Evolutionary conservation across 2,888 invertebrate genomes (phyloP).

Genomic region (Sesamia inferens): DNA sequence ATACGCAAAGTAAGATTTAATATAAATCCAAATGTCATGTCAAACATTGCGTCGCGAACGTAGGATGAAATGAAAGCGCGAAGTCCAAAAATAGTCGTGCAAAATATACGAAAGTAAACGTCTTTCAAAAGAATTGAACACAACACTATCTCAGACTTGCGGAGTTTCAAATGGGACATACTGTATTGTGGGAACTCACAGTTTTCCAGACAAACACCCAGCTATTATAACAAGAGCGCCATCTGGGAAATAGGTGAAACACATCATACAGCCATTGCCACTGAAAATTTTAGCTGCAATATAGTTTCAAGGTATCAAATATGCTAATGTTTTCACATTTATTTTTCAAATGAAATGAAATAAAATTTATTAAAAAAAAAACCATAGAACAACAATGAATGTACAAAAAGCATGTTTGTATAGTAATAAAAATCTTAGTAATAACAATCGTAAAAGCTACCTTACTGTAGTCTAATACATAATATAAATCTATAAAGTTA

Average conservation of each 20-base stretch:
- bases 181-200: conserved; percentile 55
- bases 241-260: conserved; percentile 43
- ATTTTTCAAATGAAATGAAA: too few relatives aligned
- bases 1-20: conserved; percentile 30
- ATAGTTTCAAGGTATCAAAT: conserved; percentile 13
- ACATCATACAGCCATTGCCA: conserved; percentile 8
- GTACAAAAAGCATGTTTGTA: too few relatives aligned
- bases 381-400: too few relatives aligned
- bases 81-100: conserved; percentile 50
- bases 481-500: too few relatives aligned
- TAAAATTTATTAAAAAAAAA: too few relatives aligned
- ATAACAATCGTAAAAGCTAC: too few relatives aligned
- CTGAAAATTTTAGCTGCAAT: conserved; percentile 10
- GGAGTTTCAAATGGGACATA: conserved; percentile 54
- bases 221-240: conserved; percentile 31
- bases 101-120: conserved; percentile 51
- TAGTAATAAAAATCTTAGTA: too few relatives aligned
- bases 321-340: not conserved
- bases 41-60: conserved; percentile 40
- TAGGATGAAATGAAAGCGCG: conserved; percentile 59
- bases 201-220: conserved; percentile 46
- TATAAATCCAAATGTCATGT: conserved; percentile 55
- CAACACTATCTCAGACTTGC: conserved; percentile 50
- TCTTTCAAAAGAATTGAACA: conserved; percentile 55
- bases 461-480: too few relatives aligned